Evolutionary conservation across 2,113 vertebrate genomes (phyloP).

Genomic region (Sialia sialis): DNA sequence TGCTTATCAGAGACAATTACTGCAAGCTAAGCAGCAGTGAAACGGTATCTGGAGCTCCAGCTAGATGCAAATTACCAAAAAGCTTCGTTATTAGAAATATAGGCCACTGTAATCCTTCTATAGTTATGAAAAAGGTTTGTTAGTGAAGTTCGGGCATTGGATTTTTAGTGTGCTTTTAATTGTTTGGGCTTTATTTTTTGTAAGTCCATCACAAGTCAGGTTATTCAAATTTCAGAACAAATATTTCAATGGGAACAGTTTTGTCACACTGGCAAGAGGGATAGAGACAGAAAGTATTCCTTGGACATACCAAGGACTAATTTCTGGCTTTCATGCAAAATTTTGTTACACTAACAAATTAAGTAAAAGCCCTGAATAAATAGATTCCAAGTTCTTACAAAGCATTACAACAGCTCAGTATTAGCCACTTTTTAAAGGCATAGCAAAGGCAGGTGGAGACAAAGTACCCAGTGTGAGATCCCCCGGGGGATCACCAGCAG

Average conservation of each 20-base stretch:
- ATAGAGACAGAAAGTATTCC: background rate
- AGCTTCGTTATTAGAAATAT: background rate
- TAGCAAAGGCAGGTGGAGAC: background rate
- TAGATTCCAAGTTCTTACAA: background rate
- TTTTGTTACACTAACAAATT: background rate
- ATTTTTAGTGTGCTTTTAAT: background rate
- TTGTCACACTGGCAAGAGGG: background rate
- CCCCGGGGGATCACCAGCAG: background rate
- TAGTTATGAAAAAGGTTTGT: background rate
- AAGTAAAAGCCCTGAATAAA: conserved; percentile 9
- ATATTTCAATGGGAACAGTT: background rate
- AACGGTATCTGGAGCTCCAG: background rate
- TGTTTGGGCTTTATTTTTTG: background rate
- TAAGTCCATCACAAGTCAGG: background rate
- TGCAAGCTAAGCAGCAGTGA: conserved; percentile 22
- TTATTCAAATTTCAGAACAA: background rate
- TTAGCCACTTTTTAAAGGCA: background rate
- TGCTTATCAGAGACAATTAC: background rate
- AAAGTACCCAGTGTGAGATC: background rate
- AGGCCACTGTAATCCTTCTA: background rate
- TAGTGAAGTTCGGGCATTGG: background rate
- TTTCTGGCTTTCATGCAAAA: background rate
- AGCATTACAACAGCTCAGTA: background rate
- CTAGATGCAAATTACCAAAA: background rate
- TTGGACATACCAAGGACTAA: background rate